Evolutionary conservation across 2,888 invertebrate genomes (phyloP), one percentile per base, ranked within the genome.

Genomic region (Tenthredo livida): DNA sequence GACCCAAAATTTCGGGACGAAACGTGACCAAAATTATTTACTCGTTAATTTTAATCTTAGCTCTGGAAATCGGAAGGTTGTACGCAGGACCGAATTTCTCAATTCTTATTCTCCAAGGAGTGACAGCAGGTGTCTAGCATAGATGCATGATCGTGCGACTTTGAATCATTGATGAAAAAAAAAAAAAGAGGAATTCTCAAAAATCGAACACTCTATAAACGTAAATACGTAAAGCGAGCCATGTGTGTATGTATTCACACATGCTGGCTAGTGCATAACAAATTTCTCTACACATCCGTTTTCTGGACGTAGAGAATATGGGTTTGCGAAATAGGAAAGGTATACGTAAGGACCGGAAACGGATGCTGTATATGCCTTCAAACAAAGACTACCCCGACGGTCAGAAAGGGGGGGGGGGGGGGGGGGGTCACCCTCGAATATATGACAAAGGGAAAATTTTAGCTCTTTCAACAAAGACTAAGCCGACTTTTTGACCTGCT

Each of bases 11-110:
- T 87, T 37, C n/a, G 72, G 58, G 86, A 80, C 85, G 89, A 89
- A 92, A 93, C 93, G 93, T 93, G 92, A 93, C 92, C 90, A 89
- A 93, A 92, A 92, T 93, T 92, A 93, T 93, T 93, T 93, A 91
- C 93, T 91, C 92, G 90, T 92, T 93, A 92, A 92, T 91, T 91
- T 91, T 89, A 90, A 61, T 80, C 77, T 73, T 9, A 21, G 1
- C 43, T 33, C 15, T 75, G 40, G 10, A 61, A 33, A 33, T 33
- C 33, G 33, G 33, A 40, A 37, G 70, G 12, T 43, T 40, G n/a
- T n/a, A n/a, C n/a, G 9, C 29, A 47, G 7, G 7, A 37, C 43
- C 10, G 12, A 17, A 17, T 29, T 33, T 10, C 12, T 29, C 15
- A 15, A 17, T 17, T 4, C 25, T 17, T 17, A 67, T 29, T 17